Percentiles rank a stretch among this genome's conserved stretches.
Evolutionary conservation across 2,113 vertebrate genomes (phyloP).

Genomic region (Odobenus rosmarus): DNA sequence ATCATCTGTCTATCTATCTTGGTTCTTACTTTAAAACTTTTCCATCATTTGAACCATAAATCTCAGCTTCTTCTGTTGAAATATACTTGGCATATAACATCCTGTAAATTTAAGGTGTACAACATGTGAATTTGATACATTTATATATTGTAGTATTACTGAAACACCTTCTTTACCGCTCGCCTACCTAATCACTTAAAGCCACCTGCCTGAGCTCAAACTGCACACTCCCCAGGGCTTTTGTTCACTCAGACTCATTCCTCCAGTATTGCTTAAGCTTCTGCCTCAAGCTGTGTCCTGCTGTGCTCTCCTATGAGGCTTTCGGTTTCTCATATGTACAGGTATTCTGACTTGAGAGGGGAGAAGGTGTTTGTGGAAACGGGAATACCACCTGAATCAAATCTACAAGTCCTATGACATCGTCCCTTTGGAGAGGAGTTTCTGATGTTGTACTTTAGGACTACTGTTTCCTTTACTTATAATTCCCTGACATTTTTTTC

Average conservation of each 20-base stretch:
- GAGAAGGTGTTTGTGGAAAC: background rate
- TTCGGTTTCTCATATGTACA: background rate
- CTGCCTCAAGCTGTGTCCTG: background rate
- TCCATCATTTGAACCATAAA: background rate
- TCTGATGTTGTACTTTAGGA: background rate
- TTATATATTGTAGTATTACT: background rate
- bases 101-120: background rate
- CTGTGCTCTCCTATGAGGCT: background rate
- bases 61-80: background rate
- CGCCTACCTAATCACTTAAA: background rate
- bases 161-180: background rate
- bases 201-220: background rate
- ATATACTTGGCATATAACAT: background rate
- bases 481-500: background rate
- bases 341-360: background rate
- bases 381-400: background rate
- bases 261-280: background rate
- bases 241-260: too few species aligned
- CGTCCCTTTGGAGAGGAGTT: too few species aligned
- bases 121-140: background rate
- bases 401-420: background rate
- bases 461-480: background rate
- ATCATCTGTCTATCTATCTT: background rate
- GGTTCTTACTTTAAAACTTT: background rate
- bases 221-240: background rate